A percentile compares a stretch with the other conserved stretches of the same genome.
These are phyloP conservation scores for Drepana falcataria DNA, from an alignment of 2,888 invertebrate genomes.

Conservation along the genomic window DNA sequence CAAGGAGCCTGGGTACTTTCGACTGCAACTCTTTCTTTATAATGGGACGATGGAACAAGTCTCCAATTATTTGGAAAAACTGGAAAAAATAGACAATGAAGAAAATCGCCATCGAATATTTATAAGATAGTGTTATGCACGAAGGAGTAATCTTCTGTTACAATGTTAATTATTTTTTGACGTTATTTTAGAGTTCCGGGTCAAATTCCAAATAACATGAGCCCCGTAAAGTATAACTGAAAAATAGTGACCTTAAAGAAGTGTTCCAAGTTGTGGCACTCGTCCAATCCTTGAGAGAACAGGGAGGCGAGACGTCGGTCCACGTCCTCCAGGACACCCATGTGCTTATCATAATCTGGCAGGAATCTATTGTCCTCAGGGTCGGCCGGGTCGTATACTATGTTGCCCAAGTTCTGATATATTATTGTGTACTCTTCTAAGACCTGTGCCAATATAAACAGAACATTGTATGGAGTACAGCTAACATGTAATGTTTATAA, in stretches of 20 bases:
- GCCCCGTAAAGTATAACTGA: neutral
- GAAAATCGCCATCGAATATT: no score
- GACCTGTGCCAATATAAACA: slow-evolving; percentile 30
- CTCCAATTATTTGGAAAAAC: slow-evolving; percentile 85
- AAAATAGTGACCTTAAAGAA: slow-evolving; percentile 56
- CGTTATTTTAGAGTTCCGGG: no score
- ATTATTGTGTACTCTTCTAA: slow-evolving; percentile 54
- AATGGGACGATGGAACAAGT: slow-evolving; percentile 85
- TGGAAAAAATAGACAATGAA: slow-evolving; percentile 63
- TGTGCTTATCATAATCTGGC: slow-evolving; percentile 81
- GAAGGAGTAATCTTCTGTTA: no score
- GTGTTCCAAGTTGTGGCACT: slow-evolving; percentile 79
- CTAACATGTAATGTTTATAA: neutral
- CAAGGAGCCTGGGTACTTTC: slow-evolving; percentile 82
- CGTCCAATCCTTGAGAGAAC: slow-evolving; percentile 89
- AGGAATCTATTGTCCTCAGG: slow-evolving; percentile 83
- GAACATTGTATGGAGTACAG: no score
- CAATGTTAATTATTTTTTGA: no score
- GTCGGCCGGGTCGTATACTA: slow-evolving; percentile 86
- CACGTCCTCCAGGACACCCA: slow-evolving; percentile 81
- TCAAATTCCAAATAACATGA: no score
- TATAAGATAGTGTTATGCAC: no score
- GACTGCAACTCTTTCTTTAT: slow-evolving; percentile 85
- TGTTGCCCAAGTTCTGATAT: slow-evolving; percentile 64
- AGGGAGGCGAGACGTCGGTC: slow-evolving; percentile 89